A percentile compares a stretch with the other conserved stretches of the same genome.
phyloP scores from a whole-genome alignment of 2,113 vertebrate species.

The Haemorhous mexicanus region DNA sequence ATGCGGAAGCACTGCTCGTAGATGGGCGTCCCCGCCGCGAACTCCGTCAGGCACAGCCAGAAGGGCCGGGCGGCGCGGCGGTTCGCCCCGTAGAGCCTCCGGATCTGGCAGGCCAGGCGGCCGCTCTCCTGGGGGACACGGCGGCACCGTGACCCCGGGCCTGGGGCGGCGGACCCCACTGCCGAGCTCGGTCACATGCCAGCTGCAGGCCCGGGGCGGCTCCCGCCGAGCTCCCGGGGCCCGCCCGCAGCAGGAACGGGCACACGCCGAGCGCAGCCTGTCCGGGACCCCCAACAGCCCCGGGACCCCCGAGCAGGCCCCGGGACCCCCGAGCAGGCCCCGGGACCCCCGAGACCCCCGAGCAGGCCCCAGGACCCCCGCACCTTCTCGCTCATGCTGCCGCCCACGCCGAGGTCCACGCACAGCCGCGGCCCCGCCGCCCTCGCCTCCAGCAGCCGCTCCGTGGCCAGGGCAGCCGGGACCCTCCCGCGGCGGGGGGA shows the following conservation, averaged over 20 bases:
- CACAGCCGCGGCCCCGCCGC: conserved; percentile 79
- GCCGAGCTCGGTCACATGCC: not conserved
- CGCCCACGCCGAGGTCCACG: conserved; percentile 84
- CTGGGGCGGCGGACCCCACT: not conserved
- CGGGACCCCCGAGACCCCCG: no score
- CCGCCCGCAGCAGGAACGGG: no score
- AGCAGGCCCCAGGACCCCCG: no score
- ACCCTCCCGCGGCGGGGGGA: no score
- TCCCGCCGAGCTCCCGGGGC: not conserved
- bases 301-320: no score
- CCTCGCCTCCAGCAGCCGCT: not conserved
- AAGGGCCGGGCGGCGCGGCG: conserved; percentile 81
- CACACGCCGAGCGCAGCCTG: not conserved
- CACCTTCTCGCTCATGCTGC: conserved; percentile 88
- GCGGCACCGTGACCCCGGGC: not conserved
- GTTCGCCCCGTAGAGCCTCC: conserved; percentile 90
- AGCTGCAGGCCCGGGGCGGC: no score
- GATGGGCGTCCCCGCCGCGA: conserved; percentile 74
- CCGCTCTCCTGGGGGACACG: conserved; percentile 9
- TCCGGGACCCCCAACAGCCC: no score
- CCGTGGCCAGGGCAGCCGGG: not conserved
- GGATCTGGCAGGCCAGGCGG: conserved; percentile 86
- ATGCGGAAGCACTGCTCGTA: conserved; percentile 86
- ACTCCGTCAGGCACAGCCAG: conserved; percentile 83
- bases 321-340: no score